phyloP scores from a whole-genome alignment of 2,797 vertebrate species.

The Fringilla coelebs region DNA sequence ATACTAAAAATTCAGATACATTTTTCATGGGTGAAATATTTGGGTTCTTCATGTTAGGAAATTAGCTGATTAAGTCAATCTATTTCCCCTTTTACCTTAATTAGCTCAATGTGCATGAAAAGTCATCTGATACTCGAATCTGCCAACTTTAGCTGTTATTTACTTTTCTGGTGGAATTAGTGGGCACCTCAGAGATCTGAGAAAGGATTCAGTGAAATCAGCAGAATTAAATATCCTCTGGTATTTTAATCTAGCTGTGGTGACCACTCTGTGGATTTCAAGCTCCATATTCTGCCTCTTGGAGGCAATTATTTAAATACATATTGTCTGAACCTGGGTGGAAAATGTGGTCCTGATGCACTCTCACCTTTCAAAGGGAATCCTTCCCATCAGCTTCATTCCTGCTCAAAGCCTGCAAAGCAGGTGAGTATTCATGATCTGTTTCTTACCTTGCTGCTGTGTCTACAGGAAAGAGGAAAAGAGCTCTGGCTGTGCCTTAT shows the following conservation, averaged over 20 bases:
- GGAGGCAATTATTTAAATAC: neutral
- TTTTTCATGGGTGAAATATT: neutral
- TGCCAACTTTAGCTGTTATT: neutral
- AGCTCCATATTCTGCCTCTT: neutral
- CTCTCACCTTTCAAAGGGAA: neutral
- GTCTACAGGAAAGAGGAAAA: neutral
- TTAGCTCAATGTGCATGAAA: neutral
- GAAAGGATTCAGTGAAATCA: neutral
- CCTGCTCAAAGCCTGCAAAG: neutral
- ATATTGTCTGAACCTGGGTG: neutral
- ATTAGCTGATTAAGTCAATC: neutral
- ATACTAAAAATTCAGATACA: neutral
- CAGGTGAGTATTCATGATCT: neutral
- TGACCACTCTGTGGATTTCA: neutral
- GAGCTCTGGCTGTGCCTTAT: neutral
- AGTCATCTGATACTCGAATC: neutral
- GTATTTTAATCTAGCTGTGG: constrained; percentile 10
- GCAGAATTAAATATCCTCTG: constrained; percentile 18
- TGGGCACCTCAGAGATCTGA: neutral
- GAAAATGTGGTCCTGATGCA: neutral
- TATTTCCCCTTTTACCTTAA: neutral
- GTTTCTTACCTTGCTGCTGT: neutral
- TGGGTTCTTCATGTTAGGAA: neutral
- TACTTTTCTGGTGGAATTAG: constrained; percentile 5
- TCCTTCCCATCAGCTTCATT: neutral